A percentile compares a stretch with the other conserved stretches of the same genome.
Evolutionary conservation across 2,888 invertebrate species (phyloP).

Genomic region (Latrodectus elegans): DNA sequence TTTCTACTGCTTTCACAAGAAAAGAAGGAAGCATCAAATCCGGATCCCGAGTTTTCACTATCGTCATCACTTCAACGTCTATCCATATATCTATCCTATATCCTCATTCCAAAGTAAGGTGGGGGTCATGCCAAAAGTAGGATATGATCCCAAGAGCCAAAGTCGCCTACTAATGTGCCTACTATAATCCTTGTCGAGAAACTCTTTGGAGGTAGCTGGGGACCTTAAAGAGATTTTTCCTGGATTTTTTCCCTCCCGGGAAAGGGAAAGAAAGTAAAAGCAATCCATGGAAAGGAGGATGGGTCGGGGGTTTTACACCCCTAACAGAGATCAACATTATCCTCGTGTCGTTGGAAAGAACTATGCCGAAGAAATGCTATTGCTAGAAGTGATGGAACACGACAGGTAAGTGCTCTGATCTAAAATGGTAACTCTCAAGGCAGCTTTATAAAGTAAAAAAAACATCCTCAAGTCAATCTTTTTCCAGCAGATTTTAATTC

Average conservation of each 20-base stretch:
- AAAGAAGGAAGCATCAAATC: conserved; percentile 15
- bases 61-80: conserved; percentile 37
- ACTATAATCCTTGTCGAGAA: conserved; percentile 55
- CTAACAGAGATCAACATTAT: conserved; percentile 54
- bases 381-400: conserved; percentile 50
- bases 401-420: conserved; percentile 61
- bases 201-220: conserved; percentile 17
- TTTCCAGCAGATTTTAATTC: neutral
- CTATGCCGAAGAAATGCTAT: conserved; percentile 41
- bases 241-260: conserved; percentile 33
- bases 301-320: conserved; percentile 41
- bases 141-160: conserved; percentile 55
- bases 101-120: conserved; percentile 15
- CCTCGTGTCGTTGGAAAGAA: conserved; percentile 34
- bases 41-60: conserved; percentile 35
- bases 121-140: conserved; percentile 4
- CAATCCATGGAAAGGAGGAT: conserved; percentile 32
- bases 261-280: conserved; percentile 44
- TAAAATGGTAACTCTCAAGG: neutral
- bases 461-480: neutral
- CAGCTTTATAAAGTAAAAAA: conserved; percentile 7
- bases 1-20: conserved; percentile 30
- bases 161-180: conserved; percentile 54
- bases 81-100: conserved; percentile 45
- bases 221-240: conserved; percentile 63